Evolutionary conservation across 2,113 vertebrate genomes (phyloP), one percentile per base, ranked within the genome.

Genomic region (Malurus alboscapulatus): DNA sequence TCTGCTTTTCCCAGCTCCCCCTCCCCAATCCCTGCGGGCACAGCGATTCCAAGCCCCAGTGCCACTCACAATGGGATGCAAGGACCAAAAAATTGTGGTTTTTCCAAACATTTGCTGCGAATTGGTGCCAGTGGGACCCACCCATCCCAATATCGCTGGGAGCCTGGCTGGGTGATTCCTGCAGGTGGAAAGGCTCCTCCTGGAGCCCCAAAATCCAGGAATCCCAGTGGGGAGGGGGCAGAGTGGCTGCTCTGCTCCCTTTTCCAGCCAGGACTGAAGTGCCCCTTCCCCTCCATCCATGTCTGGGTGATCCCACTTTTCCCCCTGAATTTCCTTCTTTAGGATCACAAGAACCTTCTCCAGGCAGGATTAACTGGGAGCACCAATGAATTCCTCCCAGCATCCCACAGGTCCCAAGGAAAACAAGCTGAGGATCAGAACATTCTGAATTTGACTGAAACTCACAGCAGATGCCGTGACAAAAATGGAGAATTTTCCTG

Each of bases 211-310:
- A 50, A 69, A 8, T 12, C 21, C 12, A 32, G 63, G 22, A 19
- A 44, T n/a, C 0, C 0, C 17, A 24, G 2, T 0, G 0, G 9
- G 8, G n/a, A 36, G 30, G 9, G 30, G 24, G 17, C 42, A 83
- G 32, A 13, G 51, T 34, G 27, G 24, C 27, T n/a, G 61, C 3
- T 32, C 44, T 29, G 30, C 44, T 20, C 19, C 80, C 8, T 30
- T 40, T 45, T 13, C 17, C 59, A 36, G 5, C 11, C n/a, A 20
- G 14, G 61, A 42, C 7, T 12, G 11, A 5, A 18, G 12, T 12
- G 13, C 6, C 18, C 22, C 10, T 24, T 53, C 7, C 40, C 6
- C 14, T 45, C 34, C 27, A 53, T 30, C 44, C 26, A 15, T 0
- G 1, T 2, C 55, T 4, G 4, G 26, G 6, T 34, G 16, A 14